Base-by-base conservation (phyloP, 2,888 invertebrate species). In the Altica lythri region DNA sequence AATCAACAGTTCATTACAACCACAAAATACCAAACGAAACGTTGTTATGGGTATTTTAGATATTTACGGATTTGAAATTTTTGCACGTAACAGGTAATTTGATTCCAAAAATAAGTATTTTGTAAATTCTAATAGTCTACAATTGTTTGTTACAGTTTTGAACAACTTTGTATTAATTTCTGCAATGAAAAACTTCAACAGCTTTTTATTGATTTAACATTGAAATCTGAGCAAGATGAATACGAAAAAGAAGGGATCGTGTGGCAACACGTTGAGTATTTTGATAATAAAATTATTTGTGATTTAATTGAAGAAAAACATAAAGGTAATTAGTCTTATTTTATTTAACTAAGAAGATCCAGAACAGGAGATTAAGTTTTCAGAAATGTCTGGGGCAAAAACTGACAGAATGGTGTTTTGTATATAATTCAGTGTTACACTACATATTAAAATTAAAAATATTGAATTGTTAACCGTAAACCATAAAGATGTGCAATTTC, bases 181-280 rank as follows among this genome's bases (percentile, higher is more conserved):
- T 95, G 95, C 75, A 95, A 95, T 74, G 95, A 95, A 78, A 95
- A 95, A 75, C 81, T 95, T 56, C 95, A 95, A 74, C 95, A 95
- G 76, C 78, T 95, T 56, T 95, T 95, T 77, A 95, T 95, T 71
- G 89, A 94, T 75, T 77, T 95, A 69, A 95, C 95, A 0, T 77
- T 95, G 30, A 91, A 90, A 72, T 91, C 91, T 9, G 95, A 95
- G 74, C 95, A 95, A 75, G 93, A 95, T 69, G 95, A 95, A 73
- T 95, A 95, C 71, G 79, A 88, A 27, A 85, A 86, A 45, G 95
- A 95, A 76, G 94, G 94, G 54, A 95, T 95, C 70, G 88, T 89
- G 72, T 95, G 95, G 95, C 88, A 89, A 64, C 86, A 90, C 22
- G 85, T 95, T 2, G 85, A 88, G 65, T 95, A 90, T 77, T 95